A percentile compares a stretch with the other conserved stretches of the same genome.
phyloP scores from a whole-genome alignment of 2,113 vertebrate species.

The Eptesicus fuscus region DNA sequence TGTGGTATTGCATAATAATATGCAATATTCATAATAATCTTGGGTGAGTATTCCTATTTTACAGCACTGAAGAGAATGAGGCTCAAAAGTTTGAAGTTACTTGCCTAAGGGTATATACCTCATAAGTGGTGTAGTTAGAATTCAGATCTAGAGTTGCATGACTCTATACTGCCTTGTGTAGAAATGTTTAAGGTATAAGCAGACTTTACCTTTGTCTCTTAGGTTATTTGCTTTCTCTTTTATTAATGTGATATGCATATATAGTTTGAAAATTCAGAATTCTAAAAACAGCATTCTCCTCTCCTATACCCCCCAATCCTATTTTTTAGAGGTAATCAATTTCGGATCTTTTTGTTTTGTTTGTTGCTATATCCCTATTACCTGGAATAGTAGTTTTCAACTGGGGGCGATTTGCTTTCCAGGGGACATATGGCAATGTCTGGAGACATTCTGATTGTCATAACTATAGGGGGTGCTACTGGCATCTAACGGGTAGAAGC shows the following conservation, averaged over 20 bases:
- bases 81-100: not conserved
- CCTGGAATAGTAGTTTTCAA: not conserved
- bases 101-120: not conserved
- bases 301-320: not conserved
- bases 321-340: not conserved
- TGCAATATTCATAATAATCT: not conserved
- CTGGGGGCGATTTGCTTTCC: not conserved
- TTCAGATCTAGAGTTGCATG: not conserved
- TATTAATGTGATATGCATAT: not conserved
- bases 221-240: not conserved
- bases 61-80: not conserved
- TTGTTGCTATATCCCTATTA: not conserved
- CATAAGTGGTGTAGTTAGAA: not conserved
- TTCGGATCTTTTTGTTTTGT: not conserved
- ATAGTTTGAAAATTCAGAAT: not conserved
- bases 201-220: not conserved
- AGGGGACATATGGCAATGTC: not conserved
- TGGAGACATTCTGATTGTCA: not conserved
- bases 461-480: not conserved
- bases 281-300: not conserved
- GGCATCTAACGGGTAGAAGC: not conserved
- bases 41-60: not conserved
- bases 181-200: not conserved
- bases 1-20: not conserved
- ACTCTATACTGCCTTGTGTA: not conserved